Evolutionary conservation across 2,888 invertebrate species (phyloP).

Genomic region (Drosophila ezoana): DNA sequence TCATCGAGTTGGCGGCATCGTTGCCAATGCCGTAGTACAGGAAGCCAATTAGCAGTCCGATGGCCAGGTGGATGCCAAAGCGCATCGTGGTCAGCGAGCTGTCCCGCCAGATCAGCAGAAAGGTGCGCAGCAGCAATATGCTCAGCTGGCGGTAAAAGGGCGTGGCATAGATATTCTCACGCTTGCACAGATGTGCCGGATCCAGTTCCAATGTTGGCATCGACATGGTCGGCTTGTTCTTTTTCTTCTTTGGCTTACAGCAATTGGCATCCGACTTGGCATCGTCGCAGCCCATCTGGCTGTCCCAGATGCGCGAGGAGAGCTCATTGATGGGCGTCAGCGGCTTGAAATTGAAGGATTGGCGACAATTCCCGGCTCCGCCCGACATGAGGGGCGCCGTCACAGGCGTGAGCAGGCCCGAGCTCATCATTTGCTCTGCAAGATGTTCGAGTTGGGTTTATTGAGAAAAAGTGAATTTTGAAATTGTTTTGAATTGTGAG

Average conservation of each 20-base stretch:
- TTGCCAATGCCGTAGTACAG: constrained; percentile 95
- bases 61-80: constrained; percentile 90
- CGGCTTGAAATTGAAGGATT: constrained; percentile 45
- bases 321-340: constrained; percentile 76
- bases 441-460: background rate
- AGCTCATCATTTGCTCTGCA: constrained; percentile 86
- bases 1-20: constrained; percentile 92
- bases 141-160: constrained; percentile 87
- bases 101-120: constrained; percentile 89
- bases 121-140: constrained; percentile 88
- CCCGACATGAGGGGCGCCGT: constrained; percentile 83
- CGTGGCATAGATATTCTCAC: constrained; percentile 86
- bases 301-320: constrained; percentile 74
- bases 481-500: background rate
- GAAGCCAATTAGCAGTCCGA: constrained; percentile 93
- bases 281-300: constrained; percentile 46
- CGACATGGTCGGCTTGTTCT: constrained; percentile 42
- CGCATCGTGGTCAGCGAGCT: constrained; percentile 91
- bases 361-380: constrained; percentile 9
- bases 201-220: constrained; percentile 67
- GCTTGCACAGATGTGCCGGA: constrained; percentile 80
- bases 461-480: too few relatives aligned
- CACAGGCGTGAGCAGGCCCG: constrained; percentile 86
- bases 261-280: constrained; percentile 47
- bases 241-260: constrained; percentile 68